Base-by-base conservation (phyloP, 2,113 vertebrate genomes). In the Elephantulus edwardii region DNA sequence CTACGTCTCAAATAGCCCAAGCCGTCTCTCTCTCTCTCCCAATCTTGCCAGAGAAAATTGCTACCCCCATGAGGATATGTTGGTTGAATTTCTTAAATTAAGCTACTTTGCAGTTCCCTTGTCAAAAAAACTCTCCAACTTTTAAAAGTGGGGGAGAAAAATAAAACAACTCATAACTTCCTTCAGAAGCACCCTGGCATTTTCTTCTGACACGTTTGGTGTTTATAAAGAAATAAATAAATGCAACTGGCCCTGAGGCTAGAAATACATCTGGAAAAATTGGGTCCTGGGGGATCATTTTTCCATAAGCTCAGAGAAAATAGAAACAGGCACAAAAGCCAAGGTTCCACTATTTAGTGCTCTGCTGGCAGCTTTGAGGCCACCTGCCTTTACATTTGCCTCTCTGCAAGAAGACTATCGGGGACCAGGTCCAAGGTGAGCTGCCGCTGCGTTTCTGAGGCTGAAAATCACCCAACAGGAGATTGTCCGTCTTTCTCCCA, bases 221-320 rank as follows among this genome's bases (percentile, higher is more conserved):
- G 28, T 56, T 72, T 60, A 92, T 70, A 94, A 77, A 91, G 85
- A 96, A 93, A 95, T 68, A 80, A 90, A 80, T 85, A 60, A 50
- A 50, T 16, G 85, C 44, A 92, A 71, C 58, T 50, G 58, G 68
- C 72, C 90, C 60, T 6, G 33, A 75, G 68, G 80, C 91, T 92
- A 81, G 14, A 84, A 88, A 68, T 88, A 66, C 78, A 90, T 70
- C 50, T 71, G 79, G 93, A 78, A 86, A 95, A 91, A 88, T 17
- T 86, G 66, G 48, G 66, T 87, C 84, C 40, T n/a, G 5, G 5
- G 93, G 92, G 90, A 79, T 28, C 22, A 54, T 78, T 86, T 80
- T 81, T 76, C 77, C 66, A 52, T 77, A 90, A 33, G 14, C 48
- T 62, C 75, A 87, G 20, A 28, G 40, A 38, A 74, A 71, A 38